Conservation (phyloP, 2,888 invertebrate genomes). For the Nasonovia ribisnigri region DNA sequence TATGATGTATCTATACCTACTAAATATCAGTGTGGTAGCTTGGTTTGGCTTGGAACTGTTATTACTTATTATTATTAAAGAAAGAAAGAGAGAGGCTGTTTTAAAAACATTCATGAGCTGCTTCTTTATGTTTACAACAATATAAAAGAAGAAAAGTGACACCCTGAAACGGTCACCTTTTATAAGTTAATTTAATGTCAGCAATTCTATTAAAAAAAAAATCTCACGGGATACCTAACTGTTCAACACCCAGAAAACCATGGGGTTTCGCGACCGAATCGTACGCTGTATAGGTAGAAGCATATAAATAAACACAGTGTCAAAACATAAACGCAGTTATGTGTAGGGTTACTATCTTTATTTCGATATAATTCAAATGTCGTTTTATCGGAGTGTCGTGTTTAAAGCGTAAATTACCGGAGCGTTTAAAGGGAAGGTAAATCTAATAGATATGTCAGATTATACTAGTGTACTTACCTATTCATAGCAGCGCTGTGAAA, state of each 20-base stretch:
- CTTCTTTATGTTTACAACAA: background rate
- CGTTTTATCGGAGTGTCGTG: background rate
- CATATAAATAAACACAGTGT: conserved; percentile 43
- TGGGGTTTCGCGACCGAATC: conserved; percentile 41
- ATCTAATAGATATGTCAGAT: conserved; percentile 6
- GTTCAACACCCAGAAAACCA: conserved; percentile 50
- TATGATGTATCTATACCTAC: background rate
- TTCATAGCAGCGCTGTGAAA: background rate
- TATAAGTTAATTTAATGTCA: conserved; percentile 51
- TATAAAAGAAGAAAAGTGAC: conserved; percentile 24
- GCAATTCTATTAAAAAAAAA: conserved; percentile 45
- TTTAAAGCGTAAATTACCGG: conserved; percentile 46
- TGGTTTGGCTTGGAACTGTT: background rate
- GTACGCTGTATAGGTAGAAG: background rate
- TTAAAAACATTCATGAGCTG: background rate
- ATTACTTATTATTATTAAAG: background rate
- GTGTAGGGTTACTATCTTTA: conserved; percentile 21
- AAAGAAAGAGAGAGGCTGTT: background rate
- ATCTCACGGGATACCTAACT: conserved; percentile 44
- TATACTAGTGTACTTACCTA: background rate
- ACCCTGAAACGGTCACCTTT: conserved; percentile 18
- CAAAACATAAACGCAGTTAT: conserved; percentile 39
- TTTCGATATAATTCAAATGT: conserved; percentile 26
- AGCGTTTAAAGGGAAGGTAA: conserved; percentile 19
- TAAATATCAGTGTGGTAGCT: background rate